These are phyloP conservation scores for Elephantulus edwardii DNA, from an alignment of 2,113 vertebrate species.

Conservation along the genomic window DNA sequence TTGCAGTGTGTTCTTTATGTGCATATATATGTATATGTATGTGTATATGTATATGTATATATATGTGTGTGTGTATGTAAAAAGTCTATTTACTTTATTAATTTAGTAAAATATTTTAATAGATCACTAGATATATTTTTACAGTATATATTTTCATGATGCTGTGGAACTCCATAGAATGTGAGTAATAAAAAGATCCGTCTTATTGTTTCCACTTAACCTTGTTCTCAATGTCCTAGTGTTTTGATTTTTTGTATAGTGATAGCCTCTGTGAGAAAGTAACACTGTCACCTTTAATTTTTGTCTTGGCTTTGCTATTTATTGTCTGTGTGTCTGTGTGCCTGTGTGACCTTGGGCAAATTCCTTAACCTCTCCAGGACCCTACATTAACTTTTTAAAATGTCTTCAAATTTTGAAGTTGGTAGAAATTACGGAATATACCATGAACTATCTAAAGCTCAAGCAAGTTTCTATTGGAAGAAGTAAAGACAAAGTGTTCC, in stretches of 20 bases:
- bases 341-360: neutral
- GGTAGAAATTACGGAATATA: no score
- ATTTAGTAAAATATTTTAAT: slow-evolving; percentile 42
- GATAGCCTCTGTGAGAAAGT: neutral
- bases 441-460: no score
- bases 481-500: no score
- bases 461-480: no score
- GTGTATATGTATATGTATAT: neutral
- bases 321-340: neutral
- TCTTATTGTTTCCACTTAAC: neutral
- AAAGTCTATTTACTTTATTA: neutral
- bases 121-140: slow-evolving; percentile 17
- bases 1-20: slow-evolving; percentile 20
- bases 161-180: neutral
- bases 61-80: neutral
- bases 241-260: neutral
- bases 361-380: neutral
- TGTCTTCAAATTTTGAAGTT: no score
- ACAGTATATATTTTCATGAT: neutral
- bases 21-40: neutral
- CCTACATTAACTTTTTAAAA: no score
- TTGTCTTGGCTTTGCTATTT: neutral
- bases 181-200: neutral
- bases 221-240: neutral
- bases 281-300: neutral